These are phyloP conservation scores for Gopherus evgoodei DNA, from an alignment of 2,113 vertebrate genomes.

Conservation along the genomic window DNA sequence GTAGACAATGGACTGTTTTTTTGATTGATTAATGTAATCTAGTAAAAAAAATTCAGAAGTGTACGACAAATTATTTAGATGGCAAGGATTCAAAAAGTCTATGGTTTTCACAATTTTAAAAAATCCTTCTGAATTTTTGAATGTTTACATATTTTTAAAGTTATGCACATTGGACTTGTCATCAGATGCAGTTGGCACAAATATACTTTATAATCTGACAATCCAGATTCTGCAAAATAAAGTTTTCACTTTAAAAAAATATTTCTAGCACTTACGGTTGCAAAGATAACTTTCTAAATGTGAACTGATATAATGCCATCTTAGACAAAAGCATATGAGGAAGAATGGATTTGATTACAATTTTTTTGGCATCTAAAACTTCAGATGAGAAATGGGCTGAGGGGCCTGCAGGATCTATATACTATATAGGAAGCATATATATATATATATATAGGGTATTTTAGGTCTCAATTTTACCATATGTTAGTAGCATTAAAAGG, in stretches of 20 bases:
- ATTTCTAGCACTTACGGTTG: neutral
- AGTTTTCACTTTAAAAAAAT: neutral
- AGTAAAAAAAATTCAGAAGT: neutral
- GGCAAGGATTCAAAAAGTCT: neutral
- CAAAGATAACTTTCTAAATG: neutral
- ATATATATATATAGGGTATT: too few species aligned
- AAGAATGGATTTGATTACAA: conserved; percentile 18
- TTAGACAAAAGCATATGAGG: neutral
- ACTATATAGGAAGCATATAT: too few species aligned
- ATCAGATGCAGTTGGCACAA: neutral
- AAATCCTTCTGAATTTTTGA: neutral
- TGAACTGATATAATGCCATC: neutral
- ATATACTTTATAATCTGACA: neutral
- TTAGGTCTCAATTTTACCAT: neutral
- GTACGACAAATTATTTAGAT: neutral
- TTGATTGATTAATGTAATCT: neutral
- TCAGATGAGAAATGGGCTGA: neutral
- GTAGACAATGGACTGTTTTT: neutral
- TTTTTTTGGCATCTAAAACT: neutral
- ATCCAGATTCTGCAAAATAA: neutral
- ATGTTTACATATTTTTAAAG: neutral
- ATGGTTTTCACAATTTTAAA: neutral
- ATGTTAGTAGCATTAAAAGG: conserved; percentile 6
- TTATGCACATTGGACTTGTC: neutral
- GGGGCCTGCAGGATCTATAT: neutral